Percentiles rank a stretch among this genome's conserved stretches.
Conservation (phyloP, 2,113 vertebrate genomes). For the Rhynchomys soricoides region DNA sequence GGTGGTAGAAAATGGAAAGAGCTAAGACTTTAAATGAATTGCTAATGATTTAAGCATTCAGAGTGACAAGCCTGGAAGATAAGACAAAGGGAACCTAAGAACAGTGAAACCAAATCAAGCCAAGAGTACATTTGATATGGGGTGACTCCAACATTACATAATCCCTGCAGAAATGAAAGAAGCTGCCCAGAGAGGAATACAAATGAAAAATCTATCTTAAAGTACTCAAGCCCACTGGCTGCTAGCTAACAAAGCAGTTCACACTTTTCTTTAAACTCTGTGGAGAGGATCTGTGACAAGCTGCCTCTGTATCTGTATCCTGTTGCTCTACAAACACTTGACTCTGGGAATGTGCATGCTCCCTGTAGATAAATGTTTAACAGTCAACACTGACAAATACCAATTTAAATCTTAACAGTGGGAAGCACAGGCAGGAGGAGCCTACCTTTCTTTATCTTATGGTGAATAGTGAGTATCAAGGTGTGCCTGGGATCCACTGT, state of each 20-base stretch:
- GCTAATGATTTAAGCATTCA: conserved; percentile 66
- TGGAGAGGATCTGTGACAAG: not conserved
- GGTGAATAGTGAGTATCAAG: not conserved
- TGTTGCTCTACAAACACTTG: conserved; percentile 7
- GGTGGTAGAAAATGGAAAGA: conserved; percentile 22
- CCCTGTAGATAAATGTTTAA: conserved; percentile 34
- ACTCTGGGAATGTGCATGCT: conserved; percentile 45
- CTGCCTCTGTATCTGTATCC: not conserved
- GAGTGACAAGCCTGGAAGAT: conserved; percentile 57
- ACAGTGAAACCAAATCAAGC: conserved; percentile 64
- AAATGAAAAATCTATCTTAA: not conserved
- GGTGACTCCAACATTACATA: not conserved
- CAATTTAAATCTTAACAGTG: not conserved
- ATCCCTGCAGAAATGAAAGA: not conserved
- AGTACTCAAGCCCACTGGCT: not conserved
- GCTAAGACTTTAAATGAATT: conserved; percentile 47
- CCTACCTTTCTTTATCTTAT: not conserved
- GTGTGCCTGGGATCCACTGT: not conserved
- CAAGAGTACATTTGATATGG: not conserved
- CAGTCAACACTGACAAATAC: conserved; percentile 4
- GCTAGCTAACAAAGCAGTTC: not conserved
- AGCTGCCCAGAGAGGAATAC: not conserved
- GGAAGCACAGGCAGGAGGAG: not conserved
- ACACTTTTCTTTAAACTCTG: conserved; percentile 28
- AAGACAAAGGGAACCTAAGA: conserved; percentile 56